Evolutionary conservation across 2,113 vertebrate species (phyloP).

Genomic region (Salvelinus alpinus): DNA sequence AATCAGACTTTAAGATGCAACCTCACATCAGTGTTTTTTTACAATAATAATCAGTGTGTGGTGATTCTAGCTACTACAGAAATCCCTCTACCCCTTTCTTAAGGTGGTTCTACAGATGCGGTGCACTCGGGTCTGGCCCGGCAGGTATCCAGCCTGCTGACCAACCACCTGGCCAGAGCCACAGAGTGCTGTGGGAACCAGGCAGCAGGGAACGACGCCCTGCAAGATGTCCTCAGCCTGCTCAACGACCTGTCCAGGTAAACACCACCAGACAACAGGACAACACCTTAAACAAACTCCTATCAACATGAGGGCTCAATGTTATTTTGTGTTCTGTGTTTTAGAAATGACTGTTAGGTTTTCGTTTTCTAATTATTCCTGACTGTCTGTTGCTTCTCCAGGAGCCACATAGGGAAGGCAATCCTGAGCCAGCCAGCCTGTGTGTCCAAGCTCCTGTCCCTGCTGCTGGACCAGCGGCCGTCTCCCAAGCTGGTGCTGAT

Average conservation of each 20-base stretch:
- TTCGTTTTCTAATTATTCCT: background rate
- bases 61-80: background rate
- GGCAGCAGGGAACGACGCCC: constrained; percentile 93
- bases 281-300: too few species aligned
- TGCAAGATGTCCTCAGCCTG: constrained; percentile 96
- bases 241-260: constrained; percentile 97
- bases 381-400: constrained; percentile 49
- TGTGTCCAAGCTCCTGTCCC: constrained; percentile 96
- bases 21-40: background rate
- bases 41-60: background rate
- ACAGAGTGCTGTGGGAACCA: constrained; percentile 97
- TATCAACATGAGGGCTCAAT: background rate
- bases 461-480: constrained; percentile 94
- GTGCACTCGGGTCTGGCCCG: constrained; percentile 96
- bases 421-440: constrained; percentile 98
- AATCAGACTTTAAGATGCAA: background rate
- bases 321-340: background rate
- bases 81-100: background rate
- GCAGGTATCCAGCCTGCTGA: constrained; percentile 95
- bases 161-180: constrained; percentile 94
- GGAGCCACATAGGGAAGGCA: constrained; percentile 97
- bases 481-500: constrained; percentile 97
- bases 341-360: background rate
- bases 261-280: background rate
- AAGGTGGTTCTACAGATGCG: constrained; percentile 92